phyloP scores from a whole-genome alignment of 1,140 invertebrate genomes.

The Drosophila mojavensis region DNA sequence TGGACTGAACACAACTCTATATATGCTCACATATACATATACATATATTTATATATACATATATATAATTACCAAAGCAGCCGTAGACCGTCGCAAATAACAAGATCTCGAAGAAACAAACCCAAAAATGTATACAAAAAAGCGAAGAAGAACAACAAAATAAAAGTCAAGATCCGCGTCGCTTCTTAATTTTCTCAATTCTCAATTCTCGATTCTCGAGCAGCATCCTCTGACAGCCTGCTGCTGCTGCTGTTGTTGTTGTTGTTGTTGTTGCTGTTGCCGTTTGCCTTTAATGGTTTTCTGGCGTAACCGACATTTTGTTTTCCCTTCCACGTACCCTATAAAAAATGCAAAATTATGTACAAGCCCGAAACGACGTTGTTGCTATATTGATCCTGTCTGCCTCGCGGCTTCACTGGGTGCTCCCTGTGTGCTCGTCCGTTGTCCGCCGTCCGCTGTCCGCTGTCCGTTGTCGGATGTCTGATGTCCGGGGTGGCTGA shows the following conservation, averaged over 20 bases:
- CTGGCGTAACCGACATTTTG: constrained; percentile 79
- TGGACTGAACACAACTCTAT: constrained; percentile 53
- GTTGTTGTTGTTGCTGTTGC: background rate
- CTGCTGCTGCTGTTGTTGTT: background rate
- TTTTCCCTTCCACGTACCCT: constrained; percentile 53
- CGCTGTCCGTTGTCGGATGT: constrained; percentile 3
- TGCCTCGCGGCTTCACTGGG: constrained; percentile 38
- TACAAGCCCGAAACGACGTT: constrained; percentile 75
- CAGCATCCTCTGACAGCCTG: constrained; percentile 11
- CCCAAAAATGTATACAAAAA: constrained; percentile 20
- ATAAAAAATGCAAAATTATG: constrained; percentile 82
- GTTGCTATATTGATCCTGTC: constrained; percentile 78
- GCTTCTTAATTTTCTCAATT: constrained; percentile 73
- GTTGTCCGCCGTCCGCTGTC: background rate
- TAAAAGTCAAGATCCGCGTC: constrained; percentile 39
- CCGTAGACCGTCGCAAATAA: constrained; percentile 39
- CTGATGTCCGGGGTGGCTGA: background rate
- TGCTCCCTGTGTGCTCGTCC: constrained; percentile 8
- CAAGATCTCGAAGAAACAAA: constrained; percentile 41
- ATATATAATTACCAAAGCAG: constrained; percentile 72
- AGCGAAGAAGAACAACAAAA: constrained; percentile 1
- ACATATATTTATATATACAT: constrained; percentile 50
- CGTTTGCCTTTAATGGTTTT: constrained; percentile 64
- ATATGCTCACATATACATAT: constrained; percentile 35
- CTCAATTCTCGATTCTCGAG: constrained; percentile 30